Evolutionary conservation across 1,140 invertebrate genomes (phyloP), one percentile per base, ranked within the genome.

Genomic region (Mycetomoellerius zeteki): DNA sequence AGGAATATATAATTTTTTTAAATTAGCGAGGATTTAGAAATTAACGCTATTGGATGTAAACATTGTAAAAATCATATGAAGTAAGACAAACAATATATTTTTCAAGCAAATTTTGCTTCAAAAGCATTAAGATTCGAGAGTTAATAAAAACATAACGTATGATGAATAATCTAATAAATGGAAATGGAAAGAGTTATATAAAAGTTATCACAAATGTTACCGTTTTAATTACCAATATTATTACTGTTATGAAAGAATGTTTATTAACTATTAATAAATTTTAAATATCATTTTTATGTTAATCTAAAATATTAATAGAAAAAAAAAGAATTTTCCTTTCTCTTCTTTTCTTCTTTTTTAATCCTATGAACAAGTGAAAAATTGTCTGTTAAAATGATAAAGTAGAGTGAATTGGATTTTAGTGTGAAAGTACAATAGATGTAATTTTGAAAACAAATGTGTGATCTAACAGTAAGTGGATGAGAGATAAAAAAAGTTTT

Each of bases 381-480:
- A 3, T n/a, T n/a, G 58, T 37, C 3, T 7, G 69, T 16, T 58
- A 30, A 12, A 3, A 58, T 2, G 4, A 64, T 50, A 47, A 69
- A 19, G n/a, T 54, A n/a, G 62, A 27, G 19, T n/a, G 72, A n/a
- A 27, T 27, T 33, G 1, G 33, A 43, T 77, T 89, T 65, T 88
- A 47, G 24, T 67, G 71, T 54, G 43, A 84, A 78, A 89, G 24
- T 60, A 82, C 43, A 69, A 69, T 69, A 47, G 56, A 33, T 77
- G 33, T 80, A 88, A 88, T 76, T 86, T 56, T 52, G n/a, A 47
- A 37, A 58, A 24, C n/a, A n/a, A 52, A 33, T 24, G 43, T 10
- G 43, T n/a, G n/a, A n/a, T n/a, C n/a, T n/a, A n/a, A n/a, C n/a
- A n/a, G 19, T 24, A 80, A 78, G 33, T 92, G 89, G 91, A 93